Conservation (phyloP, 2,113 vertebrate genomes). For the Mormyrus lacerda region DNA sequence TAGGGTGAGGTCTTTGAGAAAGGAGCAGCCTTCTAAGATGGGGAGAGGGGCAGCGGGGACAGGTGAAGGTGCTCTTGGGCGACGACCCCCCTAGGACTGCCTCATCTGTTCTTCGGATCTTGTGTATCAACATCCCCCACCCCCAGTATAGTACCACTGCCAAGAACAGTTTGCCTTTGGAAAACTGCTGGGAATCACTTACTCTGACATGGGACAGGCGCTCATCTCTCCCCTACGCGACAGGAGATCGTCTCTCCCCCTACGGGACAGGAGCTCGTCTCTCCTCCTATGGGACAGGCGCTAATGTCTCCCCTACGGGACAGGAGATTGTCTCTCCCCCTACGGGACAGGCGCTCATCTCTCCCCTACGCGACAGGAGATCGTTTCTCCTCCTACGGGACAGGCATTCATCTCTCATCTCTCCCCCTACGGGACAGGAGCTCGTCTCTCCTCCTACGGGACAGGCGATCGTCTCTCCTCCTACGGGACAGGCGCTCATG, state of each 20-base stretch:
- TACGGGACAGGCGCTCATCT: no score
- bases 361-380: not conserved
- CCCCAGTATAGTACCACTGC: not conserved
- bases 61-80: slow-evolving; percentile 17
- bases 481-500: no score
- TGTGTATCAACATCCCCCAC: not conserved
- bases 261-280: no score
- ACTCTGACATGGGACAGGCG: not conserved
- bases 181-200: slow-evolving; percentile 15
- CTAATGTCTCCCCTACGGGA: no score
- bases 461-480: not conserved
- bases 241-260: no score
- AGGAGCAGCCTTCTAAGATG: not conserved
- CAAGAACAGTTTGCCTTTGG: not conserved
- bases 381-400: not conserved
- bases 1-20: not conserved
- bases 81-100: not conserved
- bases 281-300: no score
- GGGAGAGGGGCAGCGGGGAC: not conserved
- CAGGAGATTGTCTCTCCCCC: no score
- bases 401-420: not conserved
- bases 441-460: not conserved
- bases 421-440: not conserved
- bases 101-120: not conserved
- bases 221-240: no score